These are phyloP conservation scores for Chrysopa pallens DNA, from an alignment of 1,140 invertebrate species.

Conservation along the genomic window DNA sequence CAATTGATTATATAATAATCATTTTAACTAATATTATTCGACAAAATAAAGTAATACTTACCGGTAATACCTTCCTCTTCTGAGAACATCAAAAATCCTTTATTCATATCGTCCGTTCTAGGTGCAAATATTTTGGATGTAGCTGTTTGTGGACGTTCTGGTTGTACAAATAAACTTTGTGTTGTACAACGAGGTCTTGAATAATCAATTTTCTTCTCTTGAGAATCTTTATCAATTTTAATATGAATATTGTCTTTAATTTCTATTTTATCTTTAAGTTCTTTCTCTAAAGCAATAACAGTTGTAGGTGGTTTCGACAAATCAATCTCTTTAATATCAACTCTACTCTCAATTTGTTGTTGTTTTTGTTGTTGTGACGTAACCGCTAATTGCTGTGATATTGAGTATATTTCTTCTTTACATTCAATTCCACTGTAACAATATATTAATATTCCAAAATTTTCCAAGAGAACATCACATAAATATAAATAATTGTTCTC, in stretches of 20 bases:
- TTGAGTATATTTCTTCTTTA: slow-evolving; percentile 68
- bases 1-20: no score
- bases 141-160: slow-evolving; percentile 36
- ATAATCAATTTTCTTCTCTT: slow-evolving; percentile 1
- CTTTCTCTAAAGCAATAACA: slow-evolving; percentile 11
- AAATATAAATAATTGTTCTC: no score
- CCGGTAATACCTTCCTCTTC: slow-evolving; percentile 72
- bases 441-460: slow-evolving; percentile 5
- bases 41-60: slow-evolving; percentile 32
- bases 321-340: slow-evolving; percentile 5
- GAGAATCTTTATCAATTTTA: background rate
- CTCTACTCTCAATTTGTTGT: slow-evolving; percentile 9
- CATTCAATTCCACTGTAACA: slow-evolving; percentile 70
- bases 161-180: background rate
- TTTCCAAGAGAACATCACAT: no score
- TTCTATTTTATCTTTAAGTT: slow-evolving; percentile 1
- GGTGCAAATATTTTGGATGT: slow-evolving; percentile 65
- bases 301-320: slow-evolving; percentile 10
- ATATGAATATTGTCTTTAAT: background rate
- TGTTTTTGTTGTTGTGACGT: slow-evolving; percentile 19
- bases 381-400: slow-evolving; percentile 39
- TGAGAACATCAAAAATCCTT: slow-evolving; percentile 73
- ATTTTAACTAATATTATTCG: no score
- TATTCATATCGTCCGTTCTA: slow-evolving; percentile 82
- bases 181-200: background rate